Base-by-base conservation (phyloP, 2,797 vertebrate genomes). In the Amphiprion clarkii region DNA sequence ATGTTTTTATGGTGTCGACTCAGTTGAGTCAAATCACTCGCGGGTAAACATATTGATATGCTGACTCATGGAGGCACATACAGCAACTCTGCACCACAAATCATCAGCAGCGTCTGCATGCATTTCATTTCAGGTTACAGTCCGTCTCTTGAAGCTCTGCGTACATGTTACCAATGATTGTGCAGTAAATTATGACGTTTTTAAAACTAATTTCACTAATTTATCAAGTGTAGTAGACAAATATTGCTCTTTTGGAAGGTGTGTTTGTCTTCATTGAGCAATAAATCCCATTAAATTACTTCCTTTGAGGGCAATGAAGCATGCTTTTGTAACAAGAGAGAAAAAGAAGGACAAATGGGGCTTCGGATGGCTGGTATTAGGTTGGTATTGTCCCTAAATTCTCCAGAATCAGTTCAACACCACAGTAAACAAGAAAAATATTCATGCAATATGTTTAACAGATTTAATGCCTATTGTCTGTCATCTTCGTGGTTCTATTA, bases 1-100 rank as follows among this genome's bases (percentile, higher is more conserved):
- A n/a, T 73, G 71, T 75, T 79, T 79, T 83, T 61, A 56, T 16
- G 59, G 59, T 14, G 68, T 84, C 60, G 54, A 78, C 51, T 73
- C 64, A 46, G 21, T 72, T 69, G 60, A 72, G 64, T 75, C 64
- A 72, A 58, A 65, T 56, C 63, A 3, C n/a, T 70, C 58, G 3
- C 67, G 33, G 44, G 67, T 65, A 68, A 81, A 84, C 57, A 63
- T 55, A 11, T 55, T 56, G 64, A 73, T 62, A 21, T 6, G 17
- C 59, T 17, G 70, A 77, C 48, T 69, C 63, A 10, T 12, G 54
- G 21, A 39, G 29, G n/a, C n/a, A 5, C 58, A 56, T 19, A 48
- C n/a, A 55, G 5, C 51, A 21, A 52, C 59, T 57, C 44, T 11
- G 39, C 29, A 17, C 31, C 16, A 4, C 36, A 61, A 51, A 71